Evolutionary conservation across 2,797 vertebrate genomes (phyloP).

Genomic region (Stomatorhinus walkeri): DNA sequence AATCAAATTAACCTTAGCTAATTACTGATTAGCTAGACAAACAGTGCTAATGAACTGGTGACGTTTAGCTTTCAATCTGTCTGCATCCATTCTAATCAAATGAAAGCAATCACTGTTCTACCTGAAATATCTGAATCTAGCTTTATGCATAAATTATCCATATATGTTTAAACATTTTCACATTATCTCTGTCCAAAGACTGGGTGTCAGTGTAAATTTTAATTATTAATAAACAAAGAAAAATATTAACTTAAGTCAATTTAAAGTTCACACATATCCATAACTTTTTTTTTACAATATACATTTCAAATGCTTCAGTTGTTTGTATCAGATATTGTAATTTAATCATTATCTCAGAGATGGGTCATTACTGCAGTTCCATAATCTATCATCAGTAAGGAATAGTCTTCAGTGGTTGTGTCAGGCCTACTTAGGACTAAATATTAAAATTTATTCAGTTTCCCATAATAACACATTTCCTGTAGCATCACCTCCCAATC

Average conservation of each 20-base stretch:
- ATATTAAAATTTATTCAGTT: background rate
- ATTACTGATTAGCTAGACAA: background rate
- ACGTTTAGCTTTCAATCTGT: background rate
- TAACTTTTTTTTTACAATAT: background rate
- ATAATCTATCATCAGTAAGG: background rate
- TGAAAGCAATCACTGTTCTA: background rate
- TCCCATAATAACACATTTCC: background rate
- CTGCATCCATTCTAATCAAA: slow-evolving; percentile 1
- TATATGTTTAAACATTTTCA: background rate
- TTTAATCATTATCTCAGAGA: background rate
- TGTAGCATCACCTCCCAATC: background rate
- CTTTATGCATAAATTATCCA: background rate
- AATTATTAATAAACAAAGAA: background rate
- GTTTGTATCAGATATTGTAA: background rate
- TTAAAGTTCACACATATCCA: background rate
- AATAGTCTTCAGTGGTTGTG: background rate
- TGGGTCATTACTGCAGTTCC: background rate
- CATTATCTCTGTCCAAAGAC: background rate
- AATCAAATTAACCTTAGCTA: background rate
- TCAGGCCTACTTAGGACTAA: background rate
- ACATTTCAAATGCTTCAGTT: background rate
- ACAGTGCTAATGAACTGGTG: background rate
- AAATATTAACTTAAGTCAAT: background rate
- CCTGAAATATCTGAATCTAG: background rate
- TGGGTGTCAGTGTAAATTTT: background rate